phyloP scores from a whole-genome alignment of 2,888 invertebrate genomes.

The Furcula furcula region DNA sequence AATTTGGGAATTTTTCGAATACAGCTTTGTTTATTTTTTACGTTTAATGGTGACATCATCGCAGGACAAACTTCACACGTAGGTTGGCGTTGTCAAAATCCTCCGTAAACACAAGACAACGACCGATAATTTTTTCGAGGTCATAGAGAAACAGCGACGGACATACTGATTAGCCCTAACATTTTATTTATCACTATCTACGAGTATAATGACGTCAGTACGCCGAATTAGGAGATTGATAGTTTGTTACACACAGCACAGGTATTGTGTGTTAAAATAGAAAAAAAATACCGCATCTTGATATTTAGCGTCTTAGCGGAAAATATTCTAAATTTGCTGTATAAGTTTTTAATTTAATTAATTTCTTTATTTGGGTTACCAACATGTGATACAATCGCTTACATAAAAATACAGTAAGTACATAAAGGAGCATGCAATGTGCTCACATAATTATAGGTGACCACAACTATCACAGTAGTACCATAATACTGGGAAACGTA shows the following conservation, averaged over 20 bases:
- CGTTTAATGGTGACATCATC: slow-evolving; percentile 17
- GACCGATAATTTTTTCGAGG: slow-evolving; percentile 67
- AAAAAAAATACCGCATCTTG: slow-evolving; percentile 14
- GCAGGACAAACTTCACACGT: slow-evolving; percentile 13
- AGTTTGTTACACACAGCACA: slow-evolving; percentile 31
- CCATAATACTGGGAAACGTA: too few relatives aligned
- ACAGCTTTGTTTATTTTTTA: slow-evolving; percentile 5
- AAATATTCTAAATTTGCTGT: too few relatives aligned
- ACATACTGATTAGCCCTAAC: slow-evolving; percentile 50
- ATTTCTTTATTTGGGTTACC: too few relatives aligned
- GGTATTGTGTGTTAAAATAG: slow-evolving; percentile 31
- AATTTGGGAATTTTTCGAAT: background rate
- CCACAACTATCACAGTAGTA: too few relatives aligned
- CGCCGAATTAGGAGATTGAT: slow-evolving; percentile 35
- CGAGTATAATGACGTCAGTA: slow-evolving; percentile 47
- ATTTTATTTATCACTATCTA: slow-evolving; percentile 51
- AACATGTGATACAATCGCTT: too few relatives aligned
- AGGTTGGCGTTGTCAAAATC: slow-evolving; percentile 35
- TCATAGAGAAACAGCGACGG: slow-evolving; percentile 32
- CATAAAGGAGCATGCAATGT: too few relatives aligned
- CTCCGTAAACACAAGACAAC: slow-evolving; percentile 60
- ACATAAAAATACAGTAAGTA: too few relatives aligned
- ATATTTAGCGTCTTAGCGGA: too few relatives aligned
- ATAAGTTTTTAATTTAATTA: too few relatives aligned
- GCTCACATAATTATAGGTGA: too few relatives aligned